A percentile compares a stretch with the other conserved stretches of the same genome.
phyloP scores from a whole-genome alignment of 2,888 invertebrate genomes.

The Morpho helenor region DNA sequence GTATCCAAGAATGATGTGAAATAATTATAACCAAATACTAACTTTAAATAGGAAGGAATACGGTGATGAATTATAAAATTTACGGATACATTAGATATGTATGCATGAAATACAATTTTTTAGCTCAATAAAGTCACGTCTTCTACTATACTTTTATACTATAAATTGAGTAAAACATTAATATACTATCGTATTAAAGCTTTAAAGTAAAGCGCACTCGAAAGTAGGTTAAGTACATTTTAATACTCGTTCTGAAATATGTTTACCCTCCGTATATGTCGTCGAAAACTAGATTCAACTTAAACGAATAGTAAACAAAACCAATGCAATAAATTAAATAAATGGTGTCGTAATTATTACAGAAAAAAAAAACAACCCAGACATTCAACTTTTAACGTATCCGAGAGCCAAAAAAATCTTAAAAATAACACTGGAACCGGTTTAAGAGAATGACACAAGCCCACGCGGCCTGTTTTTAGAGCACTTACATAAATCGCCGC shows the following conservation, averaged over 20 bases:
- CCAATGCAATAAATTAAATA: conserved; percentile 11
- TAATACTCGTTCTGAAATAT: conserved; percentile 45
- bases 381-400: conserved; percentile 16
- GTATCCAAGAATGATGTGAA: too few species aligned
- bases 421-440: conserved; percentile 42
- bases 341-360: conserved; percentile 20
- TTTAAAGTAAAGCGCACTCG: conserved; percentile 41
- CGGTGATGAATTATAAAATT: too few species aligned
- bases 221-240: conserved; percentile 55
- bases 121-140: too few species aligned
- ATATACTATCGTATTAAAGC: too few species aligned
- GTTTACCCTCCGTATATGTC: conserved; percentile 4
- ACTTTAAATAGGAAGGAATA: too few species aligned
- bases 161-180: too few species aligned
- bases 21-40: too few species aligned
- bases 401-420: conserved; percentile 20
- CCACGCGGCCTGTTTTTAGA: conserved; percentile 50
- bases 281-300: conserved; percentile 28
- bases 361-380: conserved; percentile 23
- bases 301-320: conserved; percentile 26
- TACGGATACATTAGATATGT: too few species aligned
- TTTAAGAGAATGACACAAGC: conserved; percentile 42
- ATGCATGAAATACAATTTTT: too few species aligned
- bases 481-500: conserved; percentile 48
- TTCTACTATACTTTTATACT: too few species aligned